phyloP scores from a whole-genome alignment of 2,888 invertebrate genomes.

The Hecatera dysodea region DNA sequence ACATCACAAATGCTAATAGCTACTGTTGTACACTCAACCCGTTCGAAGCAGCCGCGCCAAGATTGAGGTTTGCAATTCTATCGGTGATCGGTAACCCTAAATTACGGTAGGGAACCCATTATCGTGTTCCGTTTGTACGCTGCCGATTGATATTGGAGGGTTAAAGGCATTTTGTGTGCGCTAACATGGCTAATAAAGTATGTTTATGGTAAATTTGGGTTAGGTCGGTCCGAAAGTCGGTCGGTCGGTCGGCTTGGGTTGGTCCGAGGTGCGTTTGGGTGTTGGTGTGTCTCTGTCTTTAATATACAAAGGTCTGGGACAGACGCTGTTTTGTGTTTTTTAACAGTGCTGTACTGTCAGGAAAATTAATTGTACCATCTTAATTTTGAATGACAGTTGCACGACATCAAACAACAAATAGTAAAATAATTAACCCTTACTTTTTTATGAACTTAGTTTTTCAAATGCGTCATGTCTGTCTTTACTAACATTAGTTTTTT shows the following conservation, averaged over 20 bases:
- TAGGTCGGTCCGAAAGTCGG: slow-evolving; percentile 22
- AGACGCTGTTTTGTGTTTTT: neutral
- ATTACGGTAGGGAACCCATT: slow-evolving; percentile 78
- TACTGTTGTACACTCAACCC: slow-evolving; percentile 64
- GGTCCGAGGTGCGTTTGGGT: neutral
- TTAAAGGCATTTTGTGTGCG: slow-evolving; percentile 64
- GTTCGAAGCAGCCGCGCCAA: slow-evolving; percentile 69
- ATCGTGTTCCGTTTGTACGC: slow-evolving; percentile 73
- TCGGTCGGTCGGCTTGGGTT: slow-evolving; percentile 16
- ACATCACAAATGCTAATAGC: slow-evolving; percentile 51
- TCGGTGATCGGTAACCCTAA: slow-evolving; percentile 78
- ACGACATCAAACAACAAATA: too few relatives aligned
- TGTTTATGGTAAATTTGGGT: slow-evolving; percentile 58
- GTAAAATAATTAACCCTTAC: too few relatives aligned
- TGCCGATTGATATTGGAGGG: slow-evolving; percentile 77
- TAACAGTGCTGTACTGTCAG: neutral
- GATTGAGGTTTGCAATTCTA: slow-evolving; percentile 81
- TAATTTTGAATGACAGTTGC: too few relatives aligned
- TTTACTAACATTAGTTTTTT: too few relatives aligned
- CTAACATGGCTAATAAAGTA: slow-evolving; percentile 59
- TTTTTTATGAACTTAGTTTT: too few relatives aligned
- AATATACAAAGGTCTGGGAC: neutral
- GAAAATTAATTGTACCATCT: neutral
- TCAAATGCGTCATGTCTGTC: too few relatives aligned
- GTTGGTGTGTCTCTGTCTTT: slow-evolving; percentile 10